Evolutionary conservation across 2,797 vertebrate species (phyloP), one percentile per base, ranked within the genome.

Genomic region (Esox lucius): DNA sequence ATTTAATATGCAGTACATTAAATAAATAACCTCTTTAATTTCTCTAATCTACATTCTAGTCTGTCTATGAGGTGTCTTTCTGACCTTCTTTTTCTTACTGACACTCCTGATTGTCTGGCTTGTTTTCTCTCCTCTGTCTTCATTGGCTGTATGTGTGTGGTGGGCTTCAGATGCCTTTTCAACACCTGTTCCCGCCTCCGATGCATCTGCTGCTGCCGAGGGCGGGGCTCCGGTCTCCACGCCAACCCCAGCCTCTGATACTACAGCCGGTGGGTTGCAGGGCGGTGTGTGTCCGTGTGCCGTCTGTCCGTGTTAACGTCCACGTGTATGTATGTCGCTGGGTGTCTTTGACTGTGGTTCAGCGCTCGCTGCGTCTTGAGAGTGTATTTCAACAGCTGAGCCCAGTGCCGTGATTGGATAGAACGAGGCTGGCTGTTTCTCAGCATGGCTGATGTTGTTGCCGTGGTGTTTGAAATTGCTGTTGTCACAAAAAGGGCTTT

Each of bases 191-290:
- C 92, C 95, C 89, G 94, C 97, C 88, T 81, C 94, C 85, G 94
- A 96, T 80, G 90, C 95, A 89, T 85, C 96, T 84, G 88, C 94
- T 84, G 95, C 97, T 85, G 94, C 95, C 87, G 97, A 95, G 80
- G 93, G 95, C 68, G 92, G 93, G 35, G 91, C 95, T 85, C 88
- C 93, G 81, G 92, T 95, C 76, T 93, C 95, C 85, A 89, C 91
- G 5, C 78, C 91, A 33, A 75, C 90, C 78, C 80, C 95, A 24
- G 91, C 87, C 35, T 86, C 95, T 84, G 94, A 94, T 78, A 89
- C 95, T 88, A 95, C 95, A 96, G 95, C 96, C 92, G 98, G 98
- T 99, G 97, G 95, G 98, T 98, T 86, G 88, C 76, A 31, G 56
- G 75, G 46, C 5, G 62, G 64, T 73, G 64, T 82, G 77, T 79